A percentile compares a stretch with the other conserved stretches of the same genome.
Conservation (phyloP, 2,888 invertebrate genomes). For the Nemapogon koenigi region DNA sequence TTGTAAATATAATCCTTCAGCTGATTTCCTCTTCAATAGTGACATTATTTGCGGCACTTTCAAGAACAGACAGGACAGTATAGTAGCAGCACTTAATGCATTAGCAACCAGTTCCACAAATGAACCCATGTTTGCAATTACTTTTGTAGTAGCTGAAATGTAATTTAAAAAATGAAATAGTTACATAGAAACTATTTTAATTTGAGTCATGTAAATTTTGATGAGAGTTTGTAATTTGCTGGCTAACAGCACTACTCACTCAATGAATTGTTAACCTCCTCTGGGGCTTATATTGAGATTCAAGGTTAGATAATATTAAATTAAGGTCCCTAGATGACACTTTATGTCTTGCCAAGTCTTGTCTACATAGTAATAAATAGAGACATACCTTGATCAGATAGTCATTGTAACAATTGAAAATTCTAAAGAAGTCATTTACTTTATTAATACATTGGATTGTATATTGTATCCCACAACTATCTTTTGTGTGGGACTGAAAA, state of each 20-base stretch:
- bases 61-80: conserved; percentile 75
- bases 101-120: conserved; percentile 28
- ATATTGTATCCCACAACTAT: too few species aligned
- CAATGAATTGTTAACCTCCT: too few species aligned
- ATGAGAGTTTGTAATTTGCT: not conserved
- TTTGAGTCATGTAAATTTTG: not conserved
- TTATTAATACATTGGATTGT: too few species aligned
- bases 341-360: too few species aligned
- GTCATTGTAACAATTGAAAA: too few species aligned
- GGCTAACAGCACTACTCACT: not conserved
- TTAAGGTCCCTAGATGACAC: too few species aligned
- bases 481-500: too few species aligned
- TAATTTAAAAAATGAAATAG: not conserved
- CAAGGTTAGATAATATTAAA: too few species aligned
- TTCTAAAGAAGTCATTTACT: too few species aligned
- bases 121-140: conserved; percentile 28
- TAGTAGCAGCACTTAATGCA: conserved; percentile 73
- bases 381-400: too few species aligned
- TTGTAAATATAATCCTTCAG: conserved; percentile 71
- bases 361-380: too few species aligned
- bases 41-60: conserved; percentile 85
- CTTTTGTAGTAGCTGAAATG: not conserved
- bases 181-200: not conserved
- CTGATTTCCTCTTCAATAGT: conserved; percentile 68
- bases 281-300: too few species aligned